These are phyloP conservation scores for Melangyna quadrimaculata DNA, from an alignment of 2,888 invertebrate species.

Conservation along the genomic window DNA sequence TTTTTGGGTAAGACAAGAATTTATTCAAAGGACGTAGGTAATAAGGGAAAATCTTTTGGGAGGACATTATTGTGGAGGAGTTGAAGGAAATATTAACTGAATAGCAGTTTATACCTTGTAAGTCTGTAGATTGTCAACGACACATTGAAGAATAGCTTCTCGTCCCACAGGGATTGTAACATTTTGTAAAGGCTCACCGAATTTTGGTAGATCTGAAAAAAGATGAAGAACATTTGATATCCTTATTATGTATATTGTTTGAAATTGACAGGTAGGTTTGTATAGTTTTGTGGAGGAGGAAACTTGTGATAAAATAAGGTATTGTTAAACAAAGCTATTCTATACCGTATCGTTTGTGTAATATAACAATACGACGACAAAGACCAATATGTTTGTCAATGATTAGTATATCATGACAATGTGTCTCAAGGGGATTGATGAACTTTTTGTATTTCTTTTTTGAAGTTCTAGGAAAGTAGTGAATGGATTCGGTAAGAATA, in stretches of 20 bases:
- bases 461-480: not conserved
- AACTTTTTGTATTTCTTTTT: constrained; percentile 19
- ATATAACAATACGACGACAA: constrained; percentile 22
- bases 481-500: not conserved
- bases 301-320: not conserved
- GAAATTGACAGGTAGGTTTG: constrained; percentile 18
- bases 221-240: constrained; percentile 58
- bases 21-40: not conserved
- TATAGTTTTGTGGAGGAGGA: not conserved
- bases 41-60: not conserved
- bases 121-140: constrained; percentile 86
- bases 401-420: constrained; percentile 46
- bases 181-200: constrained; percentile 85
- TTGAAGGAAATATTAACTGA: constrained; percentile 12
- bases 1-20: constrained; percentile 5
- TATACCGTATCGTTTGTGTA: constrained; percentile 13
- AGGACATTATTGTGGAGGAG: constrained; percentile 18
- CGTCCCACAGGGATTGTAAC: constrained; percentile 86
- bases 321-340: constrained; percentile 25
- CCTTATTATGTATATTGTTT: constrained; percentile 42
- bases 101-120: constrained; percentile 83
- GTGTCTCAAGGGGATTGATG: constrained; percentile 27
- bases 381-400: constrained; percentile 41
- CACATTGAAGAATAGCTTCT: constrained; percentile 86
- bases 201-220: constrained; percentile 85